phyloP scores from a whole-genome alignment of 2,113 vertebrate species.

The Notothenia rossii region DNA sequence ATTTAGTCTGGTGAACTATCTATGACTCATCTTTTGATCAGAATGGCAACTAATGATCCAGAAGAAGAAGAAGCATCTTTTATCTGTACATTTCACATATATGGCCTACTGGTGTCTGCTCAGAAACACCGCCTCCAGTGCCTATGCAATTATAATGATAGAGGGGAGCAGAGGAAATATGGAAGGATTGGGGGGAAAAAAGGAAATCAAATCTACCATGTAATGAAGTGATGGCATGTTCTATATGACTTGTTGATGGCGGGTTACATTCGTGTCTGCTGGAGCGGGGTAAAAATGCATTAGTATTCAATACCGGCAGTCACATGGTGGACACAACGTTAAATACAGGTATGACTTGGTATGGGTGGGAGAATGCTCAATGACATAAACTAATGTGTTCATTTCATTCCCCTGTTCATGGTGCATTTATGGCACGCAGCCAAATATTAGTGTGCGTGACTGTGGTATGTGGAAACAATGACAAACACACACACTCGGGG shows the following conservation, averaged over 20 bases:
- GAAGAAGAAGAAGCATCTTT: conserved; percentile 34
- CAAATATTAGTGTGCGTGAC: conserved; percentile 27
- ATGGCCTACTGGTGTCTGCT: not conserved
- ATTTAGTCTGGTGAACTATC: conserved; percentile 62
- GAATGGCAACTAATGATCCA: conserved; percentile 47
- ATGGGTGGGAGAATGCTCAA: conserved; percentile 49
- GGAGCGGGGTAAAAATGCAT: conserved; percentile 30
- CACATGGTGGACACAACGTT: conserved; percentile 7
- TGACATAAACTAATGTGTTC: conserved; percentile 67
- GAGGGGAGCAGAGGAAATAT: conserved; percentile 17
- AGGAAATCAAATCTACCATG: conserved; percentile 38
- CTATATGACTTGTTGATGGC: conserved; percentile 51
- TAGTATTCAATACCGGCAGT: conserved; percentile 25
- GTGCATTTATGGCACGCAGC: conserved; percentile 49
- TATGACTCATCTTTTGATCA: conserved; percentile 57
- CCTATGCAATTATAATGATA: conserved; percentile 21
- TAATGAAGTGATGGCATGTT: conserved; percentile 55
- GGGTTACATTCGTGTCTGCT: conserved; percentile 16
- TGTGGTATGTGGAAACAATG: conserved; percentile 38
- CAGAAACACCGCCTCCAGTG: conserved; percentile 31
- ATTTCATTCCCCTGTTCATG: conserved; percentile 45
- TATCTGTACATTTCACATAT: conserved; percentile 35
- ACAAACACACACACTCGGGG: conserved; percentile 35
- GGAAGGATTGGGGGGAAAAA: not conserved
- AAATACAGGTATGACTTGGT: conserved; percentile 42